Percentiles rank a stretch among this genome's conserved stretches.
phyloP scores from a whole-genome alignment of 2,888 invertebrate genomes.

The Schizotus pectinicornis region DNA sequence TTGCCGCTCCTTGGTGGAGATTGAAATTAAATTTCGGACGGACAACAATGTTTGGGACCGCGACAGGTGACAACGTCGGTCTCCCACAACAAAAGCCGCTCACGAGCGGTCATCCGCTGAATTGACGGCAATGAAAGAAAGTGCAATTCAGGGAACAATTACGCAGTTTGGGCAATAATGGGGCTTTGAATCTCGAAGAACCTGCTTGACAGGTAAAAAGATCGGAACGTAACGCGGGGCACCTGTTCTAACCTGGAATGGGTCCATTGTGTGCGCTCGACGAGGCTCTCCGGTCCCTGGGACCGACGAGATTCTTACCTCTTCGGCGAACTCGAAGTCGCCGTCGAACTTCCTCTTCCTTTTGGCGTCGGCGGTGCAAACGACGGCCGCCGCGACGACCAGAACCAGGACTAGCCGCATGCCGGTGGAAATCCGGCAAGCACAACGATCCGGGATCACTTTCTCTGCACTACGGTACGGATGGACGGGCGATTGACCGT shows the following conservation, averaged over 20 bases:
- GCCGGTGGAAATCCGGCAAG: conserved; percentile 17
- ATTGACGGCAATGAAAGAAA: conserved; percentile 18
- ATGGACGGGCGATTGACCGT: conserved; percentile 29
- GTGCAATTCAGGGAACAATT: conserved; percentile 25
- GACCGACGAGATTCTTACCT: conserved; percentile 62
- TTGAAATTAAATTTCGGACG: conserved; percentile 20
- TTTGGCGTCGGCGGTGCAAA: conserved; percentile 59
- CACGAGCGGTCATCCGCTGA: too few species aligned
- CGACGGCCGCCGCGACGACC: conserved; percentile 56
- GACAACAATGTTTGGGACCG: background rate
- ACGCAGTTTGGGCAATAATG: conserved; percentile 34
- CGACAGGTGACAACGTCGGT: conserved; percentile 12
- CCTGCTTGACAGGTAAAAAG: conserved; percentile 47
- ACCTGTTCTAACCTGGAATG: conserved; percentile 27
- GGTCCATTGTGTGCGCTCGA: conserved; percentile 12
- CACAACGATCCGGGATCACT: conserved; percentile 11
- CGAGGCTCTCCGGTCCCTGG: background rate
- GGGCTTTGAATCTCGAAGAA: conserved; percentile 33
- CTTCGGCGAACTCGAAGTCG: conserved; percentile 80
- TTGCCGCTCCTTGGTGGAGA: conserved; percentile 21
- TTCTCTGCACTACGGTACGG: conserved; percentile 13
- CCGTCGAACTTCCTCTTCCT: conserved; percentile 78
- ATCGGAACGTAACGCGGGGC: conserved; percentile 31
- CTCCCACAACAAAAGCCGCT: background rate
- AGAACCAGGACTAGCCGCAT: conserved; percentile 61